These are phyloP conservation scores for Acronicta aceris DNA, from an alignment of 2,888 invertebrate genomes.

Conservation along the genomic window DNA sequence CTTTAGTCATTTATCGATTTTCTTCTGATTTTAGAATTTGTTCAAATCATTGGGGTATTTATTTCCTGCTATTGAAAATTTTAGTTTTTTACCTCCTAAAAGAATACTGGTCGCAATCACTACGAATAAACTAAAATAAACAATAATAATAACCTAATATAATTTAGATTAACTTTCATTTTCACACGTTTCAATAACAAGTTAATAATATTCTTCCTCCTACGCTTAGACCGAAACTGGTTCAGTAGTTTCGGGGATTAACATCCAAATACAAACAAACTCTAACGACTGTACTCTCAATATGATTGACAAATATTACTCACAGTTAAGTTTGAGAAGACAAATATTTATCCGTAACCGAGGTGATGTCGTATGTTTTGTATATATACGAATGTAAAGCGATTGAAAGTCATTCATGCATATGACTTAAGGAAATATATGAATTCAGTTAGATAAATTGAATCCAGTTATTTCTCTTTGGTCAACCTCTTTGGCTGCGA, in stretches of 20 bases:
- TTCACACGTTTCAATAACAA: conserved; percentile 37
- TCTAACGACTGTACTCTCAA: conserved; percentile 37
- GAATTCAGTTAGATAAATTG: too few relatives aligned
- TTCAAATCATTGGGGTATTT: too few relatives aligned
- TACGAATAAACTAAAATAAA: too few relatives aligned
- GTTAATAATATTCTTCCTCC: conserved; percentile 25
- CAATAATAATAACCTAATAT: too few relatives aligned
- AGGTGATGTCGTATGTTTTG: conserved; percentile 4
- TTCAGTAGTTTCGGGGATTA: conserved; percentile 55
- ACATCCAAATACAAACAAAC: conserved; percentile 42
- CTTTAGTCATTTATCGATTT: too few relatives aligned
- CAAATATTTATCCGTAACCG: conserved; percentile 30
- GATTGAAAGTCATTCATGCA: neutral
- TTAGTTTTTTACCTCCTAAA: too few relatives aligned
- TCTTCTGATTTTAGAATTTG: too few relatives aligned
- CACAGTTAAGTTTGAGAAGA: conserved; percentile 28
- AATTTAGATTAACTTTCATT: conserved; percentile 20
- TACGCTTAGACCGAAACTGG: conserved; percentile 44
- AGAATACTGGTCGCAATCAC: too few relatives aligned
- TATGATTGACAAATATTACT: conserved; percentile 56
- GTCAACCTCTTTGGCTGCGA: too few relatives aligned
- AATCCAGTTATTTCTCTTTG: too few relatives aligned
- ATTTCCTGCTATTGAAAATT: too few relatives aligned
- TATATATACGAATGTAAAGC: conserved; percentile 1
- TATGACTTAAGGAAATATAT: neutral